These are phyloP conservation scores for Ectobius pallidus DNA, from an alignment of 2,888 invertebrate genomes.

Conservation along the genomic window DNA sequence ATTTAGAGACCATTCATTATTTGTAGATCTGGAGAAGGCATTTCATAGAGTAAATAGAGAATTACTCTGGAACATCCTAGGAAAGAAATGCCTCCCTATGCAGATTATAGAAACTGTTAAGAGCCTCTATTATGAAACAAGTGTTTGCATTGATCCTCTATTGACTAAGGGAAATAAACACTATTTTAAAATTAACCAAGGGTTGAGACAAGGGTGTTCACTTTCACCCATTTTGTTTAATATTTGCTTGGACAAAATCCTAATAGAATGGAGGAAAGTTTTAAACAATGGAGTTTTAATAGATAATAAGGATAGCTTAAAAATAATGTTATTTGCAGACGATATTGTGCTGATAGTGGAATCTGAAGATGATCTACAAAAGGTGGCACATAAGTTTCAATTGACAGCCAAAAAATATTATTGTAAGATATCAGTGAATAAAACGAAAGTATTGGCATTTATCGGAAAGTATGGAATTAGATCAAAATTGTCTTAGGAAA, in stretches of 20 bases:
- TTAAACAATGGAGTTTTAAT: not conserved
- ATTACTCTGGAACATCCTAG: not conserved
- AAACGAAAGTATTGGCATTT: constrained; percentile 1
- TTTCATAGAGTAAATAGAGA: not conserved
- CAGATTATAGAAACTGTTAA: constrained; percentile 3
- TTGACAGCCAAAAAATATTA: constrained; percentile 1
- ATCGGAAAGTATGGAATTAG: constrained; percentile 1
- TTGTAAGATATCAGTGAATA: constrained; percentile 9
- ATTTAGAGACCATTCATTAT: not conserved
- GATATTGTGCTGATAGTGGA: no score
- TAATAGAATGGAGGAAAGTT: not conserved
- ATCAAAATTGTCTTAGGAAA: not conserved
- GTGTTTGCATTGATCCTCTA: not conserved
- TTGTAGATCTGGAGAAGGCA: not conserved
- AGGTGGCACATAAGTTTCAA: not conserved
- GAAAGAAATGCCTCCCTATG: not conserved
- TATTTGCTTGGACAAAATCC: not conserved
- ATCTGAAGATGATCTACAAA: not conserved
- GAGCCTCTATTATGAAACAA: not conserved
- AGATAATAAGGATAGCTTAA: not conserved
- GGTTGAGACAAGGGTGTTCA: not conserved
- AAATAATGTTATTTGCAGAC: no score
- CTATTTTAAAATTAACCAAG: not conserved
- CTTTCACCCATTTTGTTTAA: constrained; percentile 1
- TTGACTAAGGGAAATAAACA: not conserved